Conservation (phyloP, 2,888 invertebrate species). For the Aphrophora alni region DNA sequence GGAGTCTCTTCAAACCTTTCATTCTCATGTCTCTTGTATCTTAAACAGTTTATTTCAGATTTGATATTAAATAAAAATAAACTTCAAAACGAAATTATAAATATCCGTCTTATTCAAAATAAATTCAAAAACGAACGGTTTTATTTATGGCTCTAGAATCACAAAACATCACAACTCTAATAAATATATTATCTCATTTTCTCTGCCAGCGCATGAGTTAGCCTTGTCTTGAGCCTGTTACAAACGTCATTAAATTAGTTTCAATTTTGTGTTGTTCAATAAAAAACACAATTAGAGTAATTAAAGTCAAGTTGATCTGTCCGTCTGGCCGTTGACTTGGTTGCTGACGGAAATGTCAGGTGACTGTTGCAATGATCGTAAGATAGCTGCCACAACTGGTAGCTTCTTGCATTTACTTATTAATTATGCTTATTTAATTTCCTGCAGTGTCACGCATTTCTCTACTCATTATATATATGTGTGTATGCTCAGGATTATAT, state of each 20-base stretch:
- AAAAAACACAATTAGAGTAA: constrained; percentile 2
- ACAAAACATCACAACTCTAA: too few relatives aligned
- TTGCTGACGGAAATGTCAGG: background rate
- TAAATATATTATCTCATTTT: background rate
- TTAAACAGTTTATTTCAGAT: too few relatives aligned
- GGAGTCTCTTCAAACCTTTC: too few relatives aligned
- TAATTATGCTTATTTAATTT: background rate
- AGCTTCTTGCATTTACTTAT: background rate
- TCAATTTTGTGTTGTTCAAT: constrained; percentile 6
- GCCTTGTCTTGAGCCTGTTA: background rate
- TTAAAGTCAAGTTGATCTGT: background rate
- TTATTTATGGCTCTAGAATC: too few relatives aligned
- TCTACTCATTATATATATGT: background rate
- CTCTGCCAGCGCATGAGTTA: background rate
- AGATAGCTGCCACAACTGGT: background rate
- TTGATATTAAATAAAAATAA: too few relatives aligned
- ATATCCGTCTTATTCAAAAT: too few relatives aligned
- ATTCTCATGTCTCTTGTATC: too few relatives aligned
- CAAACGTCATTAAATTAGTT: background rate
- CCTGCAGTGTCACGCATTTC: background rate
- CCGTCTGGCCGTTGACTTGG: constrained; percentile 7
- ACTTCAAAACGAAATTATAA: too few relatives aligned
- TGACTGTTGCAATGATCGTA: background rate
- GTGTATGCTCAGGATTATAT: background rate
- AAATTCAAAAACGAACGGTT: too few relatives aligned